Base-by-base conservation (phyloP, 2,888 invertebrate species). In the Mythimna pallens region DNA sequence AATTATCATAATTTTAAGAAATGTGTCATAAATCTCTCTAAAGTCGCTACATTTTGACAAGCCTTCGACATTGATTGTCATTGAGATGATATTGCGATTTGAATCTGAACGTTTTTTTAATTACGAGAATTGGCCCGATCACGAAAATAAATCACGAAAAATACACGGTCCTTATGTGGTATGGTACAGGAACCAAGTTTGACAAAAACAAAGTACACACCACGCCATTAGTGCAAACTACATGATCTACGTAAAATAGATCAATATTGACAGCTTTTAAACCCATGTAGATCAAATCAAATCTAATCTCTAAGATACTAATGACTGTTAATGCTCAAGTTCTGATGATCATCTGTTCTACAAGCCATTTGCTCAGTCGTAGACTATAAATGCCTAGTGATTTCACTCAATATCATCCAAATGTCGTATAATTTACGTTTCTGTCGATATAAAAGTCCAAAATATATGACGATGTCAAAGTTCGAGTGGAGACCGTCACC, bases 401-500 rank as follows among this genome's bases (percentile, higher is more conserved):
- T 80, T 80, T 82, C 81, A 80, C 72, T 83, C 78, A 81, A 80
- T 69, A 78, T 77, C 76, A 69, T 68, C 76, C 66, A 61, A 78
- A 80, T 73, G 80, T 76, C 77, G 62, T 68, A 76, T 78, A 83
- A 76, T 81, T 77, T 84, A 76, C 75, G 70, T 79, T 76, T 65
- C 70, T 81, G 70, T 78, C 79, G 84, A 82, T 76, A 86, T 82
- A 86, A 86, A 86, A 86, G 73, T 77, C 73, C 73, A 78, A 81
- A 81, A 74, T 79, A 82, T 83, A 86, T 70, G 82, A 78, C 86
- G 84, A 87, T 88, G 89, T 89, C 89, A 88, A 85, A 89, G 89
- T 89, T 89, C 89, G 87, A 68, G 78, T 73, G 70, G 78, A 81
- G 67, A 74, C 80, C 76, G 81, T 85, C 84, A 84, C 78, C 83